Conservation (phyloP, 2,888 invertebrate species). For the Elegia similella region DNA sequence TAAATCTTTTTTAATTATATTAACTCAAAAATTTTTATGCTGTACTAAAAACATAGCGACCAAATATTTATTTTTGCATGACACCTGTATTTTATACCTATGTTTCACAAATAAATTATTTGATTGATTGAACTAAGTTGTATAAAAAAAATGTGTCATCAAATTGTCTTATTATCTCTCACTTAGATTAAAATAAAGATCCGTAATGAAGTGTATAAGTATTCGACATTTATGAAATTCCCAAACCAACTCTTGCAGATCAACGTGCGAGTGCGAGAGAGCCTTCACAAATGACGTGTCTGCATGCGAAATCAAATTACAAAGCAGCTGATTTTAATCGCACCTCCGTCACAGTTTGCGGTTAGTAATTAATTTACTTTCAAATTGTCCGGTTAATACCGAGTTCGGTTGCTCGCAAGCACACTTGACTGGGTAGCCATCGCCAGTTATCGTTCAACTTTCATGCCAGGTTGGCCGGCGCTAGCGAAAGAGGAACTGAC, state of each 20-base stretch:
- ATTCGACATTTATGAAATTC: not conserved
- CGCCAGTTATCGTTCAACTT: slow-evolving; percentile 73
- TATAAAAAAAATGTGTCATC: too few relatives aligned
- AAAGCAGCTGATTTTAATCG: slow-evolving; percentile 34
- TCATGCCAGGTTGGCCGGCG: slow-evolving; percentile 59
- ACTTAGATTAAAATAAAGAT: too few relatives aligned
- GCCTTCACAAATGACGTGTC: slow-evolving; percentile 5
- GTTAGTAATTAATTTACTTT: slow-evolving; percentile 43
- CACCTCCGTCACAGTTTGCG: slow-evolving; percentile 23
- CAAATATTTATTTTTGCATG: too few relatives aligned
- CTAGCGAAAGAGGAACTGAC: slow-evolving; percentile 40
- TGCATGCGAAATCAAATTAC: slow-evolving; percentile 21
- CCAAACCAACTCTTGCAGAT: not conserved
- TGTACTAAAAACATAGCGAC: too few relatives aligned
- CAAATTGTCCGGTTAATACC: slow-evolving; percentile 46
- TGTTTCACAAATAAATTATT: too few relatives aligned
- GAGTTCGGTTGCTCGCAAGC: slow-evolving; percentile 46
- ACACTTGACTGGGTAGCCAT: slow-evolving; percentile 57
- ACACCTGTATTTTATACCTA: too few relatives aligned
- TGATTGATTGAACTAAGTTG: too few relatives aligned
- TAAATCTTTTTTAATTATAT: too few relatives aligned
- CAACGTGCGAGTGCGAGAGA: not conserved
- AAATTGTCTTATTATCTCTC: too few relatives aligned
- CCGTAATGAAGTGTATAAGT: too few relatives aligned
- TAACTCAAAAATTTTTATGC: too few relatives aligned